phyloP scores from a whole-genome alignment of 2,797 vertebrate species.

The Cheirogaleus major region DNA sequence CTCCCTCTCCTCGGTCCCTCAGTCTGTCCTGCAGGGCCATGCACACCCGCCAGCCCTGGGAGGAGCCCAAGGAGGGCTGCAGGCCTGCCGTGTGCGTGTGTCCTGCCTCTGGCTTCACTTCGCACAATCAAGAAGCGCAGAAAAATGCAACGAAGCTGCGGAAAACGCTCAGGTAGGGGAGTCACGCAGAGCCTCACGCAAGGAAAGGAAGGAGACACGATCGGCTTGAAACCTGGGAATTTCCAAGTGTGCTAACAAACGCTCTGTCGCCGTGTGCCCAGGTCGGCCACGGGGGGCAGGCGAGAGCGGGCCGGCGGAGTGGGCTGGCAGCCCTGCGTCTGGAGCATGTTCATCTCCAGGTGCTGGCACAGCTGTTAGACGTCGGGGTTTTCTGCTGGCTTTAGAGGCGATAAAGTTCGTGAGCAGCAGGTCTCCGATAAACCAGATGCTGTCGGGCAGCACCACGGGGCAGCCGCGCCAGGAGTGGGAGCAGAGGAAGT shows the following conservation, averaged over 20 bases:
- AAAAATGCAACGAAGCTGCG: background rate
- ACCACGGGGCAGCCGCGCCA: background rate
- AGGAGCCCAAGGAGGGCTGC: background rate
- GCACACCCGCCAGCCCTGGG: background rate
- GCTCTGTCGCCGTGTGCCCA: constrained; percentile 62
- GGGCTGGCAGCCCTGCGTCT: constrained; percentile 69
- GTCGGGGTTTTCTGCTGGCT: constrained; percentile 46
- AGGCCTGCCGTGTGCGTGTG: background rate
- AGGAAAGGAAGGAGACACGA: background rate
- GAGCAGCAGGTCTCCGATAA: constrained; percentile 48
- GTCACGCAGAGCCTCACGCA: background rate
- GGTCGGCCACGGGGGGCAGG: constrained; percentile 53
- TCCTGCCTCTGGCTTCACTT: background rate
- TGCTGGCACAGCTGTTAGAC: constrained; percentile 67
- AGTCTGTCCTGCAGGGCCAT: too few relatives aligned
- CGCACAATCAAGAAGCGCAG: background rate
- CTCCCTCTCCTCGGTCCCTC: background rate
- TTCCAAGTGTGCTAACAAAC: constrained; percentile 60
- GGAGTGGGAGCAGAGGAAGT: background rate
- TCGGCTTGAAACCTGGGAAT: constrained; percentile 9
- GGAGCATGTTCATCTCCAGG: constrained; percentile 65
- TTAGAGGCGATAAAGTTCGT: constrained; percentile 68
- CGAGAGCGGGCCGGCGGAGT: constrained; percentile 64
- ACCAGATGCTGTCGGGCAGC: constrained; percentile 58
- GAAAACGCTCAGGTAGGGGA: background rate